phyloP scores from a whole-genome alignment of 2,888 invertebrate genomes.

The Eupithecia exiguata region DNA sequence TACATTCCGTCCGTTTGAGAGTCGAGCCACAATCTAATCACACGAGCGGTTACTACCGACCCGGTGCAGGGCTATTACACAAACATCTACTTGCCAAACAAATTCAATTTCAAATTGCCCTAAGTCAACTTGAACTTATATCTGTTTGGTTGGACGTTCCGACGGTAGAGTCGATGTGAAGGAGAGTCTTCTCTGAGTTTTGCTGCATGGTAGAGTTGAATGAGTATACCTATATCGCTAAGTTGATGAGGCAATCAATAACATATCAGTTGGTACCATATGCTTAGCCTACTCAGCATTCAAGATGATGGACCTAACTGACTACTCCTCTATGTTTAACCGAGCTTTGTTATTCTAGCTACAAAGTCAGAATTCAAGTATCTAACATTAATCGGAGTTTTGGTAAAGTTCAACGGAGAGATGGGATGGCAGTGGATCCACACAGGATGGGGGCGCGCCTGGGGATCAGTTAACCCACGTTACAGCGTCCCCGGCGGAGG shows the following conservation, averaged over 20 bases:
- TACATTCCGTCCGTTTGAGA: constrained; percentile 66
- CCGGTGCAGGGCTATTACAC: constrained; percentile 63
- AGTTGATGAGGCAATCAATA: not conserved
- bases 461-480: constrained; percentile 81
- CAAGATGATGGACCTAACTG: not conserved
- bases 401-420: constrained; percentile 53
- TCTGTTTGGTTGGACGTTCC: constrained; percentile 29
- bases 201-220: not conserved
- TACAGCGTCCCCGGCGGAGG: constrained; percentile 72
- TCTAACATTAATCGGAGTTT: constrained; percentile 59
- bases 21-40: constrained; percentile 77
- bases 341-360: not conserved
- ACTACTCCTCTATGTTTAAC: not conserved
- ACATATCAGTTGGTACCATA: not conserved
- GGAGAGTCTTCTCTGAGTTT: not conserved
- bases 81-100: constrained; percentile 73
- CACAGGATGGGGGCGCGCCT: constrained; percentile 68
- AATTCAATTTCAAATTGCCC: constrained; percentile 72
- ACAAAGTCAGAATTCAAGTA: not conserved
- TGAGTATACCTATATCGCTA: not conserved
- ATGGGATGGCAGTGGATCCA: constrained; percentile 52
- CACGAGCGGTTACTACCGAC: constrained; percentile 68
- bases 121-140: constrained; percentile 67
- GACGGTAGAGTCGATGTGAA: not conserved
- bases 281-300: not conserved